Evolutionary conservation across 1,140 invertebrate species (phyloP), one percentile per base, ranked within the genome.

Genomic region (Macrobrachium nipponense): DNA sequence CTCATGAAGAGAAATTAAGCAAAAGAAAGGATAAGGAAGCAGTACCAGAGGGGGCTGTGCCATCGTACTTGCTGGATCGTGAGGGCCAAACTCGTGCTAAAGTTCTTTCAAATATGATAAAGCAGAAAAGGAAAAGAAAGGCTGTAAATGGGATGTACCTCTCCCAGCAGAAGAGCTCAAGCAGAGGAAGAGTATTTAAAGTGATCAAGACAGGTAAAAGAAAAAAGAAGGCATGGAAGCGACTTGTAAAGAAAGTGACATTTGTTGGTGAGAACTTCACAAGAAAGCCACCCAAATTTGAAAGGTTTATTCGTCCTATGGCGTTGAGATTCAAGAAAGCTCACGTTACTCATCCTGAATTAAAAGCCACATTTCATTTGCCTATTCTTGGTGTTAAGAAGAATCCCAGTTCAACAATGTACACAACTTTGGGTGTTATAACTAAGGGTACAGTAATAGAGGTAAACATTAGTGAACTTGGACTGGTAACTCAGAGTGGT

Each of bases 301-400:
- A 99, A 91, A 93, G 99, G 87, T 99, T 99, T 90, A 99, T 99
- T 83, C 92, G 99, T 88, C 99, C 99, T 0, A 99, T 99, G 99
- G 98, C 96, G 8, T 91, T 99, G 0, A 92, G 98, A 72, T 98
- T 98, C 90, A 98, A 98, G 89, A 99, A 98, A 90, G 98, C 98
- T 27, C 98, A 99, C 92, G 98, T 99, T 0, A 99, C 98, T 23
- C 99, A 99, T 94, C 99, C 98, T 5, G 98, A 99, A 93, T 91
- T 99, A 2, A 99, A 99, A 92, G 97, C 98, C 0, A 99, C 99
- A n/a, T 99, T 99, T 90, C 96, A 95, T 91, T 91, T 99, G 75
- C 98, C 98, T 0, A 99, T 99, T 44, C 98, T 99, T 91, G 98
- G 98, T 1, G 99, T 99, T 0, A 99, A 99, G 92, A 99, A 99